Base-by-base conservation (phyloP, 2,113 vertebrate species). In the Craseonycteris thonglongyai region DNA sequence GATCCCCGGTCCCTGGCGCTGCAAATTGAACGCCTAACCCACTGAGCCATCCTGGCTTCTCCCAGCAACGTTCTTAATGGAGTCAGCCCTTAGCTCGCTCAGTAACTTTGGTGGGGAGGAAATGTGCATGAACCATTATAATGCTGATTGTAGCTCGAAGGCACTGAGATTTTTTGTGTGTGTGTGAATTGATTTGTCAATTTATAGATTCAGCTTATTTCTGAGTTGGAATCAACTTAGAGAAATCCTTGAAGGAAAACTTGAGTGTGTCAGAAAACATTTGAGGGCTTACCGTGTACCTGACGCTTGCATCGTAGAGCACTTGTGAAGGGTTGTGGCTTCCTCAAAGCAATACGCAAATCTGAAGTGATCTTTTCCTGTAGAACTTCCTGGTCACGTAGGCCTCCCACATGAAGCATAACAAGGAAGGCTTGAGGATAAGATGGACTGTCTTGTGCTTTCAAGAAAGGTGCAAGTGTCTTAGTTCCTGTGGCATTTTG, bases 301-400 rank as follows among this genome's bases (percentile, higher is more conserved):
- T 49, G 84, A 28, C 22, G n/a, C 47, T 35, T 22, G 3, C 33
- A 58, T 58, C 38, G 45, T 9, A 28, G 30, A n/a, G 30, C 1
- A 0, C 47, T 80, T 82, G 63, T 30, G 69, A 91, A 92, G 84
- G 28, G 26, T 72, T 10, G 6, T 75, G 42, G 28, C 56, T 79
- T 91, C 59, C 58, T 61, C 75, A 90, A 51, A 93, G 59, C 65
- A 71, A 21, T 87, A 74, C 95, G 56, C 61, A 88, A 38, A 58
- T 24, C 42, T 30, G 51, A 24, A 40, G 38, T 40, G 61, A 84
- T 74, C n/a, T 79, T 80, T 84, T 81, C 54, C 92, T 54, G 35
- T 33, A 68, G 45, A 42, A 82, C 95, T 94, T 95, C 92, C 92
- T 69, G 76, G 45, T 86, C 68, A 56, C 0, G 4, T 24, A 51